Percentiles rank a stretch among this genome's conserved stretches.
Evolutionary conservation across 2,113 vertebrate species (phyloP).

Genomic region (Naja naja): DNA sequence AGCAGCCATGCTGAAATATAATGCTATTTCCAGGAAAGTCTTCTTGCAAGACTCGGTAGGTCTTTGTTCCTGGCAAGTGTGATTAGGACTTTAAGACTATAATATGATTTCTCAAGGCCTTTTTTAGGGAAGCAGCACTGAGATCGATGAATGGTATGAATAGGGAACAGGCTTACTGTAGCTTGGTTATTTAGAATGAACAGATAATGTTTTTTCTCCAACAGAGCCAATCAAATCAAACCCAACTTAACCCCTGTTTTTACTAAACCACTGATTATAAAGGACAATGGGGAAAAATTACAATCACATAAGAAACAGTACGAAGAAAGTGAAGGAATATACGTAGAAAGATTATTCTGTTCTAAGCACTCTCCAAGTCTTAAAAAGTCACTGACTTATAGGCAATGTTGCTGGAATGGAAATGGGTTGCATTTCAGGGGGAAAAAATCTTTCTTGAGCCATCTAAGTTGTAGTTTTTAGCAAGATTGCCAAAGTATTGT

Average conservation of each 20-base stretch:
- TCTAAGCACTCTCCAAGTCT: neutral
- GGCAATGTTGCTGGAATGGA: neutral
- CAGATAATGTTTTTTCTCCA: neutral
- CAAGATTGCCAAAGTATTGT: neutral
- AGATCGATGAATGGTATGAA: neutral
- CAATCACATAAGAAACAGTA: neutral
- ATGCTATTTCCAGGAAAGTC: neutral
- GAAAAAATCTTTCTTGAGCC: neutral
- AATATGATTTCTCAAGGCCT: neutral
- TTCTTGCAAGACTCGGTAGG: neutral
- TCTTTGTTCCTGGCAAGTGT: neutral
- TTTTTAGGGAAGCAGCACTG: neutral
- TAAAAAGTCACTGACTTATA: neutral
- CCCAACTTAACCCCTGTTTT: neutral
- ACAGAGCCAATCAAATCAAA: neutral
- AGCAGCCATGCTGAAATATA: neutral
- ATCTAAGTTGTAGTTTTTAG: neutral
- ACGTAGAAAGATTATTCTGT: neutral
- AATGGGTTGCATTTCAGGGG: neutral
- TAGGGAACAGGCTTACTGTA: neutral
- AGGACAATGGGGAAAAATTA: neutral
- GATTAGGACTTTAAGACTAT: neutral
- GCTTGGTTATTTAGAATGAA: neutral
- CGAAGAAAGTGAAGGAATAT: neutral
- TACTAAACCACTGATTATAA: neutral